Conservation (phyloP, 2,797 vertebrate species). For the Galagoides demidoff region DNA sequence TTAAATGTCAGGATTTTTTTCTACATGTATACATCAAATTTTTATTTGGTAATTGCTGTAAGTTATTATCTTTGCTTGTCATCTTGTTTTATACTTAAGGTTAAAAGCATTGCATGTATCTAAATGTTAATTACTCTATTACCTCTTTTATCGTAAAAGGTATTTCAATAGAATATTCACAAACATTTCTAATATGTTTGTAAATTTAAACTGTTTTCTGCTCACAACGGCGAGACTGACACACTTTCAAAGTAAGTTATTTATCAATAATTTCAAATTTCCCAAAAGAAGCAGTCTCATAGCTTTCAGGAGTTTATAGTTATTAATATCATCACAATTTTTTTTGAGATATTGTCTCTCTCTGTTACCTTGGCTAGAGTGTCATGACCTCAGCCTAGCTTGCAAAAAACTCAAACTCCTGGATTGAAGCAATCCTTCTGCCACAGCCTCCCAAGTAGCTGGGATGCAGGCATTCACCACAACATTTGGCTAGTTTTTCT, state of each 20-base stretch:
- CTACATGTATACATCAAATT: neutral
- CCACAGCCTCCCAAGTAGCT: no score
- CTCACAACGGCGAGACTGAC: slow-evolving; percentile 3
- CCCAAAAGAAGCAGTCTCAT: slow-evolving; percentile 30
- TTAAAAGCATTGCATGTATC: neutral
- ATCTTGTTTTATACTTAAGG: slow-evolving; percentile 12
- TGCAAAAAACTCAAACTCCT: no score
- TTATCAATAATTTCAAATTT: slow-evolving; percentile 52
- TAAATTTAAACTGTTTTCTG: slow-evolving; percentile 56
- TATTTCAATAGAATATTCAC: slow-evolving; percentile 30
- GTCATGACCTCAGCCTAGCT: no score
- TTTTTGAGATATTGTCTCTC: no score
- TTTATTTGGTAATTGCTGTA: neutral
- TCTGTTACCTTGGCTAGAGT: no score
- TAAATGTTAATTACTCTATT: slow-evolving; percentile 11
- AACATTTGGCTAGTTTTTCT: no score
- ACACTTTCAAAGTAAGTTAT: slow-evolving; percentile 49
- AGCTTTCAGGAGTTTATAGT: slow-evolving; percentile 13
- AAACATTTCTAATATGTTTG: neutral
- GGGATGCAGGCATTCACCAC: no score
- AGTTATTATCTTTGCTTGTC: neutral
- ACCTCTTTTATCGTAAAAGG: neutral
- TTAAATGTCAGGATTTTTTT: slow-evolving; percentile 47
- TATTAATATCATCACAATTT: slow-evolving; percentile 29
- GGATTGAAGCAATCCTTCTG: no score